A percentile compares a stretch with the other conserved stretches of the same genome.
Evolutionary conservation across 2,888 invertebrate species (phyloP).

Genomic region (Drosophila crucigera): DNA sequence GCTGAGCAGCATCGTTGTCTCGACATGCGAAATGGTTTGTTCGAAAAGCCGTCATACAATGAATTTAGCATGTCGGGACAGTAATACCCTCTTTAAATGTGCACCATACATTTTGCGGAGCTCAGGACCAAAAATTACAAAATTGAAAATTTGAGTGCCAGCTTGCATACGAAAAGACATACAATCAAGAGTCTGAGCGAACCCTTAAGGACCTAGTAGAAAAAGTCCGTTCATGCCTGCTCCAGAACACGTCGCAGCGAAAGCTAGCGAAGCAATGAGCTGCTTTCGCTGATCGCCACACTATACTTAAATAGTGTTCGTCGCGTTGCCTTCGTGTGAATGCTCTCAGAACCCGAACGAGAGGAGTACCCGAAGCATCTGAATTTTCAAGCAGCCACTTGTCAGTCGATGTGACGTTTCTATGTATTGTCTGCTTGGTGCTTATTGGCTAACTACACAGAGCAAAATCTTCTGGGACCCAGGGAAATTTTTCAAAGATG

Average conservation of each 20-base stretch:
- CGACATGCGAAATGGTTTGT: background rate
- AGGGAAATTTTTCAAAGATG: background rate
- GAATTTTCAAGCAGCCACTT: no score
- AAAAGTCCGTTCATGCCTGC: no score
- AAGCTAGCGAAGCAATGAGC: background rate
- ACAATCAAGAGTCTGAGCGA: background rate
- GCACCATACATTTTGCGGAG: background rate
- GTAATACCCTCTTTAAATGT: background rate
- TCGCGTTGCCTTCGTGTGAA: background rate
- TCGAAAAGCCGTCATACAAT: background rate
- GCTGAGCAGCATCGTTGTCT: background rate
- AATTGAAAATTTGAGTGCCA: background rate
- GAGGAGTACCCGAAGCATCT: no score
- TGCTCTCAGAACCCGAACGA: background rate
- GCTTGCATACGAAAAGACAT: background rate
- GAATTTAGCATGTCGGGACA: background rate
- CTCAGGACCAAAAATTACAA: background rate
- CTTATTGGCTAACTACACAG: background rate
- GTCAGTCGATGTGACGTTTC: background rate
- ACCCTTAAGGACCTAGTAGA: background rate
- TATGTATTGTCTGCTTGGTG: background rate
- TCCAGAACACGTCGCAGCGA: background rate
- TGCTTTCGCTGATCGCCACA: background rate
- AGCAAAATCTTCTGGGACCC: background rate
- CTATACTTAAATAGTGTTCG: background rate